Base-by-base conservation (phyloP, 2,797 vertebrate genomes). In the Paedocypris micromegethes region DNA sequence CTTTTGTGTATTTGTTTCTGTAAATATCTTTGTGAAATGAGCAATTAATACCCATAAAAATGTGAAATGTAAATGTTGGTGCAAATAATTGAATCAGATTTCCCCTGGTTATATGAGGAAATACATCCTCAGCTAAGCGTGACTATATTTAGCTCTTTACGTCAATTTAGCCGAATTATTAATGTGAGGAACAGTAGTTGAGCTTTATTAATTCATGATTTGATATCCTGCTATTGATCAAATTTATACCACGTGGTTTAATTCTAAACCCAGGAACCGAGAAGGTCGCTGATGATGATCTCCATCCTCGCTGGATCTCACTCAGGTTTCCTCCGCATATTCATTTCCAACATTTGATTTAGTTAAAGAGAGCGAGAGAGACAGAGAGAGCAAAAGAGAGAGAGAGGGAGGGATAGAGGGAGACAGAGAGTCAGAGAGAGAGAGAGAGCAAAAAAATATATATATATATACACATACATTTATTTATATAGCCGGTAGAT, bases 161-260 rank as follows among this genome's bases (percentile, higher is more conserved):
- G 72, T 77, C 76, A 70, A 77, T 77, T 66, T 58, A 40, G 53
- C 3, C 75, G 51, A 70, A 77, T 77, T 56, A 69, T 77, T 72
- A 63, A 77, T 72, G 70, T 42, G 23, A 4, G 40, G 63, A 69
- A 63, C 23, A 6, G 56, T 66, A 66, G 76, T 63, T 45, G 23
- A 62, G n/a, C 58, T 63, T 77, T 66, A 77, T 72, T 72, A 64
- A 77, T 77, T 58, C 58, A 75, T 39, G 9, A 74, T 73, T 74
- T 64, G 68, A 77, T 77, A 56, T 47, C n/a, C 44, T 39, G 67
- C 49, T 62, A 61, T 62, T 54, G 42, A 48, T 4, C 67, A 49
- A 56, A 58, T 45, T 42, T 6, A 45, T 46, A 44, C 44, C 46
- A 58, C 46, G 44, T 7, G 57, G 5, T 58, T 45, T 40, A 4